Base-by-base conservation (phyloP, 1,140 invertebrate species). In the Drosophila kurseongensis region DNA sequence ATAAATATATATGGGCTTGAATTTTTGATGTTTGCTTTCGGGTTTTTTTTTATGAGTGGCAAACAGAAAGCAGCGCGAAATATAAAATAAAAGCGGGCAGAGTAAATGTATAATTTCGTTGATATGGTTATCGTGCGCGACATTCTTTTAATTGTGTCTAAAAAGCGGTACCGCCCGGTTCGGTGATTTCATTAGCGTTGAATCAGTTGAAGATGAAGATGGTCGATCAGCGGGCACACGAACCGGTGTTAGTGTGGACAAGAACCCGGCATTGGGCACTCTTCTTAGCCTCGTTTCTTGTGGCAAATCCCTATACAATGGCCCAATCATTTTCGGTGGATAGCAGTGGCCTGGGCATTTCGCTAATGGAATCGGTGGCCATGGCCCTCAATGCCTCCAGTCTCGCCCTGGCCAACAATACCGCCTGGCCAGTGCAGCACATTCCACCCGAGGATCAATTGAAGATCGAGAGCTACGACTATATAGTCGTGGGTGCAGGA, bases 401-500 rank as follows among this genome's bases (percentile, higher is more conserved):
- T 48, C 94, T 93, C 60, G 78, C 84, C 0, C 45, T 95, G 16
- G 93, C 93, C 18, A 93, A 94, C 1, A 80, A 82, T 7, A 93
- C 94, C 38, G 84, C 92, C 16, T 94, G 94, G 85, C 94, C 93
- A 2, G 47, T 81, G 2, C 93, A 94, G 45, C 83, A 85, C 35
- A 94, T 93, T 9, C 92, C 93, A 1, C 67, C 94, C 14, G 54
- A 90, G 1, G 40, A 78, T 57, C n/a, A 1, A 0, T 23, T 57
- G 4, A 92, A 71, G 7, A n/a, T 48, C 7, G 54, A 66, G 45
- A 41, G 5, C 4, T 94, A 93, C 61, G 94, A 94, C 51, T 95
- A 94, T 35, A 93, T 95, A 48, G 89, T 95, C 5, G 93, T 95
- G n/a, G 94, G 94, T 0, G 93, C 93, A 2, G 94, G 93, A 27